Conservation (phyloP, 2,113 vertebrate genomes). For the Epinephelus fuscoguttatus region DNA sequence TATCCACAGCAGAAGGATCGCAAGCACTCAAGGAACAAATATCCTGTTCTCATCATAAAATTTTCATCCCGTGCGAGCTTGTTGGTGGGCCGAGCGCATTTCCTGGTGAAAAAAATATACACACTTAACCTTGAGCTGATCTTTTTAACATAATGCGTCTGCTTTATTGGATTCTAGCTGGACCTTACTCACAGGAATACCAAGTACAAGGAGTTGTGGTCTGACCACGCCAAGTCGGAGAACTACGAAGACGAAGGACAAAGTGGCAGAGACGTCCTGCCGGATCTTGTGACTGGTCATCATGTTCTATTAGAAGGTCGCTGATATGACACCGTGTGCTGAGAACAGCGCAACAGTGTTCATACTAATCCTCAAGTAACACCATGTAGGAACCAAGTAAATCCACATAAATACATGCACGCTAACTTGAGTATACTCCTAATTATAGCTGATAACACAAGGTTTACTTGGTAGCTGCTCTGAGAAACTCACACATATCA, state of each 20-base stretch:
- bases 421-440: not conserved
- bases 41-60: slow-evolving; percentile 74
- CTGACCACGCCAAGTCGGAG: slow-evolving; percentile 11
- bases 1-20: slow-evolving; percentile 35
- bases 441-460: not conserved
- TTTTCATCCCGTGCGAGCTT: slow-evolving; percentile 65
- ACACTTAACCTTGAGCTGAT: slow-evolving; percentile 74
- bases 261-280: slow-evolving; percentile 19
- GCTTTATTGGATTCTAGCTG: slow-evolving; percentile 52
- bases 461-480: not conserved
- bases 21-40: slow-evolving; percentile 73
- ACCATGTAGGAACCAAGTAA: not conserved
- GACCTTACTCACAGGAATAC: slow-evolving; percentile 50
- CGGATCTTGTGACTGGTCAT: slow-evolving; percentile 13
- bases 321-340: slow-evolving; percentile 1
- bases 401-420: not conserved
- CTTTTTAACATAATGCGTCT: slow-evolving; percentile 63
- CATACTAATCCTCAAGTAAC: not conserved
- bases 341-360: slow-evolving; percentile 4
- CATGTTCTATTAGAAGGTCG: slow-evolving; percentile 19
- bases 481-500: not conserved
- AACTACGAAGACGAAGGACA: slow-evolving; percentile 28
- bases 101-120: slow-evolving; percentile 56
- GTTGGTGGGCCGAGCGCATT: slow-evolving; percentile 32
- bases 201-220: slow-evolving; percentile 40